Evolutionary conservation across 2,797 vertebrate genomes (phyloP), one percentile per base, ranked within the genome.

Genomic region (Sebastes itinus): DNA sequence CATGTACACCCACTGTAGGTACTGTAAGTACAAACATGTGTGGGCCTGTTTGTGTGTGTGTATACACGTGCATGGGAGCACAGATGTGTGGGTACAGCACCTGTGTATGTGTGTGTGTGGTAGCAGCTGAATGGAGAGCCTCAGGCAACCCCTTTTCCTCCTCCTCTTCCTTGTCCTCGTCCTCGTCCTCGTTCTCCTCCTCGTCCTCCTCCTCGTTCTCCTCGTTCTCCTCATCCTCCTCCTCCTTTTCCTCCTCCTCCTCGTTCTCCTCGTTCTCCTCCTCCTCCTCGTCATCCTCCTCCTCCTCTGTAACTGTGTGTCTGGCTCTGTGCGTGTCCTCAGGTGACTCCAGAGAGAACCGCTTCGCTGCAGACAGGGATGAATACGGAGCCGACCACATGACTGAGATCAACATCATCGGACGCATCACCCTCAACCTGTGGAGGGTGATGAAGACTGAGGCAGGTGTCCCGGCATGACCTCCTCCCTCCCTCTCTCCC

Each of bases 401-500:
- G 98, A 95, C 96, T 3, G 99, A 99, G 94, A 99, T 99, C 93
- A 94, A 97, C 91, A 95, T 99, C 76, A 93, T 98, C 12, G 99
- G 99, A 16, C 96, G 99, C 55, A 94, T 99, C 90, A 92, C 94
- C 61, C 94, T 99, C 78, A 99, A 99, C 94, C 91, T 99, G 89
- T 99, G 99, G 99, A 97, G 99, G 90, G 96, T 99, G 89, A 99
- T 99, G 98, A 98, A 97, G 95, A 96, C 96, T 4, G 98, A 99
- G 97, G 98, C 96, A 94, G 52, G 92, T 92, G 77, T 89, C 74
- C 75, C 35, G 1, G 10, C 49, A 16, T 71, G 69, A 83, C 77
- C 69, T 54, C 22, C 27, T 5, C 12, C 9, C 3, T 0, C 6
- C 9, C 4, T 2, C 8, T 8, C 73, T 25, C 66, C 42, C 32